Base-by-base conservation (phyloP, 2,888 invertebrate genomes). In the Prenolepis imparis region DNA sequence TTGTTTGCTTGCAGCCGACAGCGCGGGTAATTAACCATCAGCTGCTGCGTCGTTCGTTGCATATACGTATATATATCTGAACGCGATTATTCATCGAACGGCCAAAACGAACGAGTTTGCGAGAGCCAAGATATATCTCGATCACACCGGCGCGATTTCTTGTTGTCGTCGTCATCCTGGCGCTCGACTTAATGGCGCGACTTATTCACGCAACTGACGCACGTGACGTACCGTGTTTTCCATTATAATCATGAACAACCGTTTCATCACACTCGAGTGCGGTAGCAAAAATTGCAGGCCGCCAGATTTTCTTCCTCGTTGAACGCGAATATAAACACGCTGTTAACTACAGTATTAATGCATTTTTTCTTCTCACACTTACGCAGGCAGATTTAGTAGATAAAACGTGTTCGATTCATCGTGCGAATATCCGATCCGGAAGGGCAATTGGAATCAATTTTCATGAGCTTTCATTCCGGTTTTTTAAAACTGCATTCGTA, bases 201-300 rank as follows among this genome's bases (percentile, higher is more conserved):
- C 55, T 80, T 83, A 86, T 75, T 86, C 84, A 82, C 67, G 84
- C 77, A 81, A 78, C 78, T 81, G 67, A 78, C 82, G 82, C 85
- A 84, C 82, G 85, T 85, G 87, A 85, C 66, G 78, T 72, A 83
- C 82, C 64, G 78, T 64, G 66, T 84, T 66, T 39, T 55, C 21
- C 82, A 52, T 48, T 67, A 44, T 66, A 72, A 18, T 68, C 72
- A 78, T 11, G 55, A 61, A 67, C 66, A 74, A 75, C 72, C 57
- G 64, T 87, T 85, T 59, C 48, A 57, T 64, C 67, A 66, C 64
- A 52, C 81, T 73, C 48, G 61, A 83, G 18, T 52, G 48, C 41
- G 52, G 39, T n/a, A 59, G 64, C 61, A 41, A 64, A 73, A 84
- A 83, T 85, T 48, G 32, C 44, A 21, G 44, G 36, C 57, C 44